Evolutionary conservation across 2,113 vertebrate genomes (phyloP), one percentile per base, ranked within the genome.

Genomic region (Nesoenas mayeri): DNA sequence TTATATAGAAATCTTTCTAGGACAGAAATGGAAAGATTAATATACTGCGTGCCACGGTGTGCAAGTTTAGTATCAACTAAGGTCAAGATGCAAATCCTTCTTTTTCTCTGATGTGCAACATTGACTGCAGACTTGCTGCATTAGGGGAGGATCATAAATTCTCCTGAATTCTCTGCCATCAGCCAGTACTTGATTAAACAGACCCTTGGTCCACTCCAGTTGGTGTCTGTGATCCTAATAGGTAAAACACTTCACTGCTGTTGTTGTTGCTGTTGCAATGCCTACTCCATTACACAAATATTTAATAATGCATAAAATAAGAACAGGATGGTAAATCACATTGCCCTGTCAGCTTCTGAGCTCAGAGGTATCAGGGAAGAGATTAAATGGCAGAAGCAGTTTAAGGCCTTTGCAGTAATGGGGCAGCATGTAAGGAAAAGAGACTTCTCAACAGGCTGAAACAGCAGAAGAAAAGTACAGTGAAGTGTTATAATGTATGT

Each of bases 271-370:
- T 60, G 14, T 61, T 61, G 62, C 54, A 79, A 20, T 75, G 15
- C 14, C 65, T 88, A 44, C 56, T 86, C 47, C 51, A 32, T 69
- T 88, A 65, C 47, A 90, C 47, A 93, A 65, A 67, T 80, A 78
- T 66, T 93, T 78, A 92, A 80, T 83, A 70, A 90, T 91, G 86
- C 56, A 78, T 79, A 70, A 85, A 77, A 62, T 65, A 70, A 66
- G 28, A 88, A 70, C 60, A 54, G 67, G 48, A 51, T 44, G 85
- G 82, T 85, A 69, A 86, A 62, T 90, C 34, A 65, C 7, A 7
- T 77, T 85, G 36, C 64, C 28, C 22, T 83, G n/a, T 50, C 75
- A 80, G 1, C 51, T 90, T 80, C 62, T 70, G 85, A 93, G 40
- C 64, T 88, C 50, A 40, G 25, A 82, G 13, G 22, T 78, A 89